Base-by-base conservation (phyloP, 2,113 vertebrate genomes). In the Pteronura brasiliensis region DNA sequence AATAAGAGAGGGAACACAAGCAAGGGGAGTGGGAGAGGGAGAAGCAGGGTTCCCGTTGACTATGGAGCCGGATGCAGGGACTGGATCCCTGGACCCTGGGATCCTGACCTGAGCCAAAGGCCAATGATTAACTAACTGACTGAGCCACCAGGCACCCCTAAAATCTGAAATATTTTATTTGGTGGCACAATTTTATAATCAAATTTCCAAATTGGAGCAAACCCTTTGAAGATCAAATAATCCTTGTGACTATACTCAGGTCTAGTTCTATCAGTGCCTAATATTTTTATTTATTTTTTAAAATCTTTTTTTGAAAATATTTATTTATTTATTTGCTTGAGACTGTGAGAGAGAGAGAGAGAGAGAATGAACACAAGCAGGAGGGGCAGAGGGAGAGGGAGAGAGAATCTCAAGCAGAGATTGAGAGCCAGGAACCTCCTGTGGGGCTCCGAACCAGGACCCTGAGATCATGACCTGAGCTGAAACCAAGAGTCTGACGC, bases 141-240 rank as follows among this genome's bases (percentile, higher is more conserved):
- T 61, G 59, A 27, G 59, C 25, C 59, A 61, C 25, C 25, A 61
- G 59, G 59, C 12, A 27, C 9, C 25, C 59, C 25, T 59, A 67
- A 67, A 76, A 94, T 20, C 13, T 71, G 49, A 93, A 82, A 63
- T 10, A 80, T 61, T 96, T 90, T 84, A 67, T 49, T 77, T 52
- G 25, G 29, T 92, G 18, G 31, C 76, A 71, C 17, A 67, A n/a
- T 92, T 92, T 96, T 29, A 59, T 82, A 84, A 79, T 81, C n/a
- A 81, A 29, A 4, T 90, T 96, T 95, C 49, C 25, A 59, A 93
- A 65, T 63, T 87, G 31, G 59, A 96, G 81, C 69, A 96, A 93
- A 84, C 7, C 0, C 74, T 72, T 88, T 86, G 10, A 93, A 67
- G 25, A 65, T 93, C 61, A 55, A 47, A 76, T 52, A 44, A 83